Percentiles rank a stretch among this genome's conserved stretches.
These are phyloP conservation scores for Erpobdella octoculata DNA, from an alignment of 2,888 invertebrate species.

Conservation along the genomic window DNA sequence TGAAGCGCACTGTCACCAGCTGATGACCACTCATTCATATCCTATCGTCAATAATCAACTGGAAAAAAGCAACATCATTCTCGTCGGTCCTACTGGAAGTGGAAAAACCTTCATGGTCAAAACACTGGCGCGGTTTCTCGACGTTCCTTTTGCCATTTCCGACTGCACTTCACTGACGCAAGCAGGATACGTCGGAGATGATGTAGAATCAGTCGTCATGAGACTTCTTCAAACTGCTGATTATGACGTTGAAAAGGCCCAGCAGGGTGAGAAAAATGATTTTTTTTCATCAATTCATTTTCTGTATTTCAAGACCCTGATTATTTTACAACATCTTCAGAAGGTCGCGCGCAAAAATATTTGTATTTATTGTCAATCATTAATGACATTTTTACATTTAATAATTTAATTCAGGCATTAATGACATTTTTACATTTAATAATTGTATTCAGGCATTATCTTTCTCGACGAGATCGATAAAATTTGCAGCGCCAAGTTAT, in stretches of 20 bases:
- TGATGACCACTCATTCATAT: no score
- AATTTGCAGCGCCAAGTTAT: conserved; percentile 91
- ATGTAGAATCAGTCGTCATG: conserved; percentile 94
- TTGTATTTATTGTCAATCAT: not conserved
- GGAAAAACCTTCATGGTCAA: conserved; percentile 91
- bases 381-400: not conserved
- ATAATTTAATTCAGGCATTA: no score
- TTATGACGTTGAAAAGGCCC: conserved; percentile 91
- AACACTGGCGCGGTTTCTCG: conserved; percentile 90
- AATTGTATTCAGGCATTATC: conserved; percentile 74
- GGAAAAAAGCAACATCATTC: conserved; percentile 88
- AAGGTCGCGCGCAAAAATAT: no score
- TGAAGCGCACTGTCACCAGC: no score
- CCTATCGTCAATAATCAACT: conserved; percentile 54
- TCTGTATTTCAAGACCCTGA: no score
- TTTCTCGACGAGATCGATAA: conserved; percentile 98
- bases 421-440: no score
- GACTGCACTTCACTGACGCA: conserved; percentile 65
- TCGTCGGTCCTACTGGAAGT: conserved; percentile 91
- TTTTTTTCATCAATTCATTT: no score
- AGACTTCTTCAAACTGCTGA: conserved; percentile 89
- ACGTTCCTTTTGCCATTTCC: conserved; percentile 97
- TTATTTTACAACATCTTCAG: no score
- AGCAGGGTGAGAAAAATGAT: conserved; percentile 62
- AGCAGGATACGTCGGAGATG: conserved; percentile 87